Base-by-base conservation (phyloP, 2,888 invertebrate species). In the Andrena camellia region DNA sequence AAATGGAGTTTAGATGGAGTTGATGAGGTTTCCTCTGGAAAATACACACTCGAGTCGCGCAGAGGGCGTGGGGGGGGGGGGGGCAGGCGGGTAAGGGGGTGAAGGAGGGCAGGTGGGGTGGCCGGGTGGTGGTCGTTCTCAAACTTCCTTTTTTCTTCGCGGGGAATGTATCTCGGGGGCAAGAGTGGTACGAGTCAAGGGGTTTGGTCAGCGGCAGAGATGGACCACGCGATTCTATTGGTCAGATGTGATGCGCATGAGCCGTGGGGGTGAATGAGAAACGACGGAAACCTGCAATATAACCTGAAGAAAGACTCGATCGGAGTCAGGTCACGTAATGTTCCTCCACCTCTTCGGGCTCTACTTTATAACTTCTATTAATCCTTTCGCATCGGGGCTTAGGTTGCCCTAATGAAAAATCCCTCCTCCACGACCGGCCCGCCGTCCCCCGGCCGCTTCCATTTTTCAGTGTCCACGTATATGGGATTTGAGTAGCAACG, bases 331-430 rank as follows among this genome's bases (percentile, higher is more conserved):
- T 94, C 94, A 94, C 94, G 94, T 94, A 94, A 93, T 92, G 93
- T 92, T 91, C 93, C 93, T 93, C 93, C 93, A 91, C 92, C 93
- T 90, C 92, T 91, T 91, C 91, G 92, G 93, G 93, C 93, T 93
- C 93, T 94, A 94, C 94, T 94, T 94, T 94, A 94, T 94, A 94
- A 94, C 94, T 94, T 94, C 94, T 94, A 94, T 94, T 94, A 94
- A 93, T 94, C 94, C 94, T 94, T 94, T 94, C 89, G 89, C 85
- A 89, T 88, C 84, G 89, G 87, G 85, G 88, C 86, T 90, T 89
- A 89, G 88, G 78, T 86, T 86, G 91, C 90, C 90, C 91, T 92
- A 93, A 92, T 92, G 92, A 92, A 92, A 93, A 92, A 92, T 92
- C 91, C 90, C 86, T 88, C 83, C 83, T 81, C 84, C 82, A 62